Base-by-base conservation (phyloP, 2,888 invertebrate species). In the Caenorhabditis sinica region DNA sequence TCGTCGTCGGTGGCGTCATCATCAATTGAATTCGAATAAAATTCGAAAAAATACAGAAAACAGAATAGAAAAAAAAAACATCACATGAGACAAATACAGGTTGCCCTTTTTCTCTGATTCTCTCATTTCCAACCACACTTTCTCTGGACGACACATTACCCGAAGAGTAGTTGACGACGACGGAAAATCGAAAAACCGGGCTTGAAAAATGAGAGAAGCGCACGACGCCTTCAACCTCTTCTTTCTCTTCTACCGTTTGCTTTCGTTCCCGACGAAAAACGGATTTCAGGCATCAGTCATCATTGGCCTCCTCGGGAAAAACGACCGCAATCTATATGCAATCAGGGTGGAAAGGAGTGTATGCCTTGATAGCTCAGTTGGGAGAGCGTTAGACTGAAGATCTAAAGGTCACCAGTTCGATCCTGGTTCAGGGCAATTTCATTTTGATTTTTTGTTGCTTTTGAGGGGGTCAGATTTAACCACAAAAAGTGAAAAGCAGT, bases 351-450 rank as follows among this genome's bases (percentile, higher is more conserved):
- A 8, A 11, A 58, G n/a, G n/a, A 49, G 0, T 9, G 20, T 43
- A 20, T 43, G 81, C 85, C 83, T 84, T 74, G 89, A 90, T 91
- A 91, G 91, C 91, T 91, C 92, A 91, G 91, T 91, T 90, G 91
- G 91, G 91, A 91, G 91, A 92, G 91, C 92, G 91, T 92, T 92
- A 92, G 92, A 91, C 91, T 91, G 92, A 91, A 91, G 92, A 91
- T 91, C 91, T 92, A 92, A 91, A 92, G 87, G 91, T 92, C 91
- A 86, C 91, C 90, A 91, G 92, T 92, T 91, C 92, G 90, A 91
- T 91, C 91, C 91, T 91, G 90, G 91, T 88, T 91, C 90, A 90
- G 85, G 91, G 91, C 91, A 91, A 79, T 71, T 74, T 6, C 4
- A 63, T 69, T 77, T 73, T 75, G 49, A 45, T 25, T 43, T 28